These are phyloP conservation scores for Pocillopora meandrina DNA, from an alignment of 92 coral and sea anemone species.

Conservation along the genomic window DNA sequence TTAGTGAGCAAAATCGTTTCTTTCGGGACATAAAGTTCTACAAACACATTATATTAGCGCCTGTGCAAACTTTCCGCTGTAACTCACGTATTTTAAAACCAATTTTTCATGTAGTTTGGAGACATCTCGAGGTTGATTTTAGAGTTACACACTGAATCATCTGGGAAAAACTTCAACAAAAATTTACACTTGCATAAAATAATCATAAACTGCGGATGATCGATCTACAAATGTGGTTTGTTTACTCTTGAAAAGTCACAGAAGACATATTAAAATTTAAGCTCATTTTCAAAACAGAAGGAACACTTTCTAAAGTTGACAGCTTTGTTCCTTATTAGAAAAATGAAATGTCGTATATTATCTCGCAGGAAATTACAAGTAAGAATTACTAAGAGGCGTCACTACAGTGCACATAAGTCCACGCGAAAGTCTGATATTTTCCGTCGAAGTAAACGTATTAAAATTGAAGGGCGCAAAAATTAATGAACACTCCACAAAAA, in stretches of 20 bases:
- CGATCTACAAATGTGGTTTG: not conserved
- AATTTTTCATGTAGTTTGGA: no score
- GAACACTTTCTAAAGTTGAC: conserved; percentile 41
- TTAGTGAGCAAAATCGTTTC: conserved; percentile 5
- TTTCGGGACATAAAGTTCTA: not conserved
- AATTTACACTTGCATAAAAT: not conserved
- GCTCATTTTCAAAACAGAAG: conserved; percentile 49
- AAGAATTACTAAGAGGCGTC: not conserved
- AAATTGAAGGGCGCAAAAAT: conserved; percentile 15
- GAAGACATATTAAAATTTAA: conserved; percentile 44
- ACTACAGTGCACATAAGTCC: not conserved
- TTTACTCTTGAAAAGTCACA: conserved; percentile 27
- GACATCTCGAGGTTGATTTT: not conserved
- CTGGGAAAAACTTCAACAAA: not conserved
- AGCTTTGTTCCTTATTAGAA: conserved; percentile 39
- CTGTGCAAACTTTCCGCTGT: not conserved
- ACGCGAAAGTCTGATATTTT: not conserved
- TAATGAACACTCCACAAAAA: conserved; percentile 37
- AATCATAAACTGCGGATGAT: not conserved
- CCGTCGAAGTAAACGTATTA: not conserved
- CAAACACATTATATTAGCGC: not conserved
- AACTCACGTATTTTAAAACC: no score
- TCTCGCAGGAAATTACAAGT: not conserved
- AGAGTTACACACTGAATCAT: not conserved
- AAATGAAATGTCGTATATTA: conserved; percentile 28